Evolutionary conservation across 2,113 vertebrate species (phyloP).

Genomic region (Corythaixoides concolor): DNA sequence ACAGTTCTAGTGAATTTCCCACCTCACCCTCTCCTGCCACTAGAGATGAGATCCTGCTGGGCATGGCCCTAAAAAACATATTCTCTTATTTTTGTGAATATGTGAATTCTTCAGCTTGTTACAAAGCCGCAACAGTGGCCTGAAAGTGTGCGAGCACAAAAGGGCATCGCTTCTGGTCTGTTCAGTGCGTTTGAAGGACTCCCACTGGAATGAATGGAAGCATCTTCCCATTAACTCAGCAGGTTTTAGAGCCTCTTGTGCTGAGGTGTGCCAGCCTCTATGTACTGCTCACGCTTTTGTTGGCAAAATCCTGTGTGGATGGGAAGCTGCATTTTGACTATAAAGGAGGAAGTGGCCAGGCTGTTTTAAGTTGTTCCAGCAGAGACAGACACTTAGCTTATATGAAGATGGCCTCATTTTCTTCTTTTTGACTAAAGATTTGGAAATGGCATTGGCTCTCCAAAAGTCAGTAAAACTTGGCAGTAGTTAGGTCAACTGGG

Average conservation of each 20-base stretch:
- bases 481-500: not conserved
- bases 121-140: not conserved
- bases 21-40: not conserved
- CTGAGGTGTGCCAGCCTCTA: not conserved
- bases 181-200: not conserved
- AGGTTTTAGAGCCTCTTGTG: not conserved
- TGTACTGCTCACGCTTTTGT: not conserved
- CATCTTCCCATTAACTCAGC: not conserved
- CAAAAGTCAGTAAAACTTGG: not conserved
- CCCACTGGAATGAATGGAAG: not conserved
- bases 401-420: not conserved
- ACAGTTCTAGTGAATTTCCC: not conserved
- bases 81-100: not conserved
- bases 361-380: not conserved
- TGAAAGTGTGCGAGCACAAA: not conserved
- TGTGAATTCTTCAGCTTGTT: not conserved
- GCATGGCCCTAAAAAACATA: not conserved
- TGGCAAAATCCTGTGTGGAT: not conserved
- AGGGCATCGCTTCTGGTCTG: not conserved
- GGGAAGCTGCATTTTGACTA: not conserved
- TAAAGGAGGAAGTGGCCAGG: not conserved
- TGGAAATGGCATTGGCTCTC: not conserved
- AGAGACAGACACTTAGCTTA: not conserved
- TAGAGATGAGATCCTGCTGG: not conserved
- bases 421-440: not conserved